Percentiles rank a stretch among this genome's conserved stretches.
These are phyloP conservation scores for Cantharis rustica DNA, from an alignment of 2,888 invertebrate genomes.

Conservation along the genomic window DNA sequence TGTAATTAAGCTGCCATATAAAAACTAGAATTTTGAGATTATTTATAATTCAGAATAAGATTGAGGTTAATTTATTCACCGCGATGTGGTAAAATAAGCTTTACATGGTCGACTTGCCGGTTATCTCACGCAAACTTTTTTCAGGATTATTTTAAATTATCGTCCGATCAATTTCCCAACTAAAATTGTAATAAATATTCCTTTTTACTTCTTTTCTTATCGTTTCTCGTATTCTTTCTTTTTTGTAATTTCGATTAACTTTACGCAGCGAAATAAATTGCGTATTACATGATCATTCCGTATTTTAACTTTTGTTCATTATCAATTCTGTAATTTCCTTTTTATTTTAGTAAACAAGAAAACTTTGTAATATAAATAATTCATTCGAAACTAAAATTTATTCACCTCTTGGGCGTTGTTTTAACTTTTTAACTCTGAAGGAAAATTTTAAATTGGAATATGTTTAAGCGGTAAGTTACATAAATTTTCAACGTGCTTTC, in stretches of 20 bases:
- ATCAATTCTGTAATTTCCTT: not conserved
- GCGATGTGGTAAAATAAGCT: not conserved
- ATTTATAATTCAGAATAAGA: not conserved
- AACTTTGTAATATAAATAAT: not conserved
- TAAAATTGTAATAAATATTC: not conserved
- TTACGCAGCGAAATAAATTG: not conserved
- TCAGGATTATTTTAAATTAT: not conserved
- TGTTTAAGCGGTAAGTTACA: not conserved
- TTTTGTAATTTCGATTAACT: not conserved
- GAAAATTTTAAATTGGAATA: not conserved
- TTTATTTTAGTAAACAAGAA: not conserved
- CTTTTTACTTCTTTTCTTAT: not conserved
- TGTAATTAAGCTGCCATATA: not conserved
- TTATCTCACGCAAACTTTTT: not conserved
- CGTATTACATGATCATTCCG: not conserved
- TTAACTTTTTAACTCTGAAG: not conserved
- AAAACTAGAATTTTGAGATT: not conserved
- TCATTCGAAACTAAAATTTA: not conserved
- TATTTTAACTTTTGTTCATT: not conserved
- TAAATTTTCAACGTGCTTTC: not conserved
- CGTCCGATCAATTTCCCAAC: not conserved
- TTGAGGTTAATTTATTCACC: slow-evolving; percentile 2
- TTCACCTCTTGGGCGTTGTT: not conserved
- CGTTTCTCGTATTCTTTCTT: not conserved
- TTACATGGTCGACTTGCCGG: not conserved